Conservation (phyloP, 92 coral and sea anemone species). For the Galaxea fascicularis region DNA sequence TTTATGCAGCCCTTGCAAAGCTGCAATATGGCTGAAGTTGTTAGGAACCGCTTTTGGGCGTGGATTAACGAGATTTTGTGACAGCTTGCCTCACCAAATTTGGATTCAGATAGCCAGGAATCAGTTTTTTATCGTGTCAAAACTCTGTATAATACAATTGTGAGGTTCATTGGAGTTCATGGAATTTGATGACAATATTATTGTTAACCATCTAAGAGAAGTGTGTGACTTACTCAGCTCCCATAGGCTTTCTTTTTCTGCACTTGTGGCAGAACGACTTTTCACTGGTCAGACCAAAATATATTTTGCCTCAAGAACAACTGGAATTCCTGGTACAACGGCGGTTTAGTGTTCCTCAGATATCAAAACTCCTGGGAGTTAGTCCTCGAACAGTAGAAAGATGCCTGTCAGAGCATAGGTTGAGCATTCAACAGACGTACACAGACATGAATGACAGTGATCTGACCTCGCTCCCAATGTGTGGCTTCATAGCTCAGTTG, state of each 20-base stretch:
- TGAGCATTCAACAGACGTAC: slow-evolving; percentile 29
- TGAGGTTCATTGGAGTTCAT: slow-evolving; percentile 40
- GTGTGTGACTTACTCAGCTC: slow-evolving; percentile 42
- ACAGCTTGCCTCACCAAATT: slow-evolving; percentile 15
- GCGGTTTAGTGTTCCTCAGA: slow-evolving; percentile 13
- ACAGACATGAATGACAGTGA: slow-evolving; percentile 20
- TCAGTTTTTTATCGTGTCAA: slow-evolving; percentile 38
- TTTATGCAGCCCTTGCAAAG: slow-evolving; percentile 1
- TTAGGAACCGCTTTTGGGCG: background rate
- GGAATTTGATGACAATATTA: slow-evolving; percentile 12
- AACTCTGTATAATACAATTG: slow-evolving; percentile 32
- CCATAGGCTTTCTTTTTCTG: slow-evolving; percentile 9
- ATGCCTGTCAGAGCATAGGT: slow-evolving; percentile 17
- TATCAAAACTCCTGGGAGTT: slow-evolving; percentile 38
- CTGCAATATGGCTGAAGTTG: background rate
- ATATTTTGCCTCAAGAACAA: slow-evolving; percentile 38
- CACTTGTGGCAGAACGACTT: background rate
- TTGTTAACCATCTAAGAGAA: slow-evolving; percentile 30
- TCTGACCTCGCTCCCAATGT: slow-evolving; percentile 19
- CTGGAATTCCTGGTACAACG: slow-evolving; percentile 46
- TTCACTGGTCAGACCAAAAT: slow-evolving; percentile 49
- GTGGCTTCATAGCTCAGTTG: slow-evolving; percentile 25
- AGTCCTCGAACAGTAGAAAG: slow-evolving; percentile 39
- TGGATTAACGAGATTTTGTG: slow-evolving; percentile 23
- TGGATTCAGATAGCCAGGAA: slow-evolving; percentile 31